Evolutionary conservation across 1,140 invertebrate species (phyloP).

Genomic region (Orius laevigatus): DNA sequence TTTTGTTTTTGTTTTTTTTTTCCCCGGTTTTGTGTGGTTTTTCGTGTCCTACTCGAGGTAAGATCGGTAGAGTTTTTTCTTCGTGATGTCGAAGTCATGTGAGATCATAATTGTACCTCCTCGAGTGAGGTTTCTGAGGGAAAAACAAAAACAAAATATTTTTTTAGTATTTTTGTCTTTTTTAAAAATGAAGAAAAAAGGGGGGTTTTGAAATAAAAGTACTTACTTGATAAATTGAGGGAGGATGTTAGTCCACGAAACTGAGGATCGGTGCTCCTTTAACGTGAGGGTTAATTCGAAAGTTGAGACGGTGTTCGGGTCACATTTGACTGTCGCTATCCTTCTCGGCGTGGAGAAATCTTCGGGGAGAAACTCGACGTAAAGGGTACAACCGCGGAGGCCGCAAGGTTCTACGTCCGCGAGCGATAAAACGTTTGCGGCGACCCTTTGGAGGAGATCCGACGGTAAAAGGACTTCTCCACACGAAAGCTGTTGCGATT

Average conservation of each 20-base stretch:
- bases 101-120: slow-evolving; percentile 70
- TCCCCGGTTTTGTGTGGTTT: not conserved
- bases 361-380: slow-evolving; percentile 53
- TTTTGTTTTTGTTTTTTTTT: slow-evolving; percentile 7
- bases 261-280: slow-evolving; percentile 42
- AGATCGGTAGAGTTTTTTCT: slow-evolving; percentile 72
- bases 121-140: slow-evolving; percentile 56
- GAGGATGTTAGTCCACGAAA: slow-evolving; percentile 61
- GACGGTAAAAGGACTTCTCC: slow-evolving; percentile 65
- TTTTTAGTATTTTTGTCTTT: not conserved
- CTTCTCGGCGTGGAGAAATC: slow-evolving; percentile 32
- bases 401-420: slow-evolving; percentile 75
- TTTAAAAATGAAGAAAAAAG: not conserved
- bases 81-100: slow-evolving; percentile 62
- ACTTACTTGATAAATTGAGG: slow-evolving; percentile 75
- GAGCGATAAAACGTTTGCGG: slow-evolving; percentile 55
- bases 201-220: slow-evolving; percentile 8
- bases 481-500: slow-evolving; percentile 55
- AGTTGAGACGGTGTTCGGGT: slow-evolving; percentile 64
- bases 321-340: slow-evolving; percentile 56
- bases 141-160: not conserved
- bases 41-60: slow-evolving; percentile 30
- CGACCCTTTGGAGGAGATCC: slow-evolving; percentile 54
- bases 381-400: slow-evolving; percentile 55
- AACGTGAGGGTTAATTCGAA: slow-evolving; percentile 72